phyloP scores from a whole-genome alignment of 2,888 invertebrate species.

The Pheosia tremula region DNA sequence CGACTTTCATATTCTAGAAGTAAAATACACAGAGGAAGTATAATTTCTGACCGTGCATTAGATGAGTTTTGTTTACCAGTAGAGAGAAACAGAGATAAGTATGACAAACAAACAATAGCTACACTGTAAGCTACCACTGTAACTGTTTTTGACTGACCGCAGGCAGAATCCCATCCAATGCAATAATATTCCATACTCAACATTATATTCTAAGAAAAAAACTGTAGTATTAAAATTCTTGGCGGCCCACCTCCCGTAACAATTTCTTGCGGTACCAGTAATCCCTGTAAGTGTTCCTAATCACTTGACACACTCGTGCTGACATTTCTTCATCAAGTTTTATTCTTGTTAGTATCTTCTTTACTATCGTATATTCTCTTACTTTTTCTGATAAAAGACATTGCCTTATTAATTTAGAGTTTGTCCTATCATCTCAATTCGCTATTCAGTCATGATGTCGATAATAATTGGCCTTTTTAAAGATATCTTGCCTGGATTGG shows the following conservation, averaged over 20 bases:
- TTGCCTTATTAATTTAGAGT: background rate
- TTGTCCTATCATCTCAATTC: too few species aligned
- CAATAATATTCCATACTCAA: too few species aligned
- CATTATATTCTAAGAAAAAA: too few species aligned
- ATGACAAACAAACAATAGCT: too few species aligned
- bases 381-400: constrained; percentile 56
- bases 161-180: too few species aligned
- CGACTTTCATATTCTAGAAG: constrained; percentile 49
- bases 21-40: constrained; percentile 3
- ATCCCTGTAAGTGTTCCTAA: constrained; percentile 70
- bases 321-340: constrained; percentile 64
- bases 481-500: too few species aligned
- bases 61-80: too few species aligned
- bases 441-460: too few species aligned
- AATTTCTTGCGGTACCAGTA: constrained; percentile 72
- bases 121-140: too few species aligned
- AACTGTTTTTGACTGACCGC: too few species aligned
- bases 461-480: too few species aligned
- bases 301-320: constrained; percentile 65
- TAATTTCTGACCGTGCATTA: background rate
- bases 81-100: too few species aligned
- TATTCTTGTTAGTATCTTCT: constrained; percentile 52
- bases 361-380: constrained; percentile 63
- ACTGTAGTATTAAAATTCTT: background rate
- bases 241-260: constrained; percentile 53